These are phyloP conservation scores for Thermophis baileyi DNA, from an alignment of 2,113 vertebrate species.

Conservation along the genomic window DNA sequence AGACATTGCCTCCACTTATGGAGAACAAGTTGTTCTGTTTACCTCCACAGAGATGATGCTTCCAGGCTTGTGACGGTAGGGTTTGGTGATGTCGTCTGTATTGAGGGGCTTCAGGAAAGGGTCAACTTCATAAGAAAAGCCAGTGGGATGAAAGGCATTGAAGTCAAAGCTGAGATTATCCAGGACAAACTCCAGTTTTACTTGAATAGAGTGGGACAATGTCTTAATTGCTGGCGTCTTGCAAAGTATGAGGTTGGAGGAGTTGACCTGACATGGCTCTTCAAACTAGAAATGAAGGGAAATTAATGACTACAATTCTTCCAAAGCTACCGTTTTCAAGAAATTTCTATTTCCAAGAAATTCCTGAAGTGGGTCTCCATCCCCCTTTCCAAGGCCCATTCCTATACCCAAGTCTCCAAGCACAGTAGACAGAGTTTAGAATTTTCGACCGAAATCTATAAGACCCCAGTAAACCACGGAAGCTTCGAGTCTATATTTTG, in stretches of 20 bases:
- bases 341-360: neutral
- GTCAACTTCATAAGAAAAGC: constrained; percentile 87
- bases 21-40: neutral
- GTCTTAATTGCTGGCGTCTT: constrained; percentile 81
- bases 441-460: too few species aligned
- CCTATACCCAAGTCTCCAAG: neutral
- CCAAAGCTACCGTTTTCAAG: neutral
- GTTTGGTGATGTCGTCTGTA: constrained; percentile 78
- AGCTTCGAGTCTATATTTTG: too few species aligned
- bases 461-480: neutral
- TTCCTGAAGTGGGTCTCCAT: neutral
- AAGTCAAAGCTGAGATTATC: constrained; percentile 92
- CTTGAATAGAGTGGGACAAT: constrained; percentile 56
- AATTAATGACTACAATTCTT: constrained; percentile 6
- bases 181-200: constrained; percentile 86
- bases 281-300: constrained; percentile 72
- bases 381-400: neutral
- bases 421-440: neutral
- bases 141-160: constrained; percentile 70
- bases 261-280: constrained; percentile 84
- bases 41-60: constrained; percentile 98
- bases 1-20: rapidly evolving
- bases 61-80: constrained; percentile 92
- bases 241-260: constrained; percentile 84
- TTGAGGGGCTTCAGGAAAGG: constrained; percentile 80